phyloP scores from a whole-genome alignment of 2,888 invertebrate genomes.

The Spodoptera littoralis region DNA sequence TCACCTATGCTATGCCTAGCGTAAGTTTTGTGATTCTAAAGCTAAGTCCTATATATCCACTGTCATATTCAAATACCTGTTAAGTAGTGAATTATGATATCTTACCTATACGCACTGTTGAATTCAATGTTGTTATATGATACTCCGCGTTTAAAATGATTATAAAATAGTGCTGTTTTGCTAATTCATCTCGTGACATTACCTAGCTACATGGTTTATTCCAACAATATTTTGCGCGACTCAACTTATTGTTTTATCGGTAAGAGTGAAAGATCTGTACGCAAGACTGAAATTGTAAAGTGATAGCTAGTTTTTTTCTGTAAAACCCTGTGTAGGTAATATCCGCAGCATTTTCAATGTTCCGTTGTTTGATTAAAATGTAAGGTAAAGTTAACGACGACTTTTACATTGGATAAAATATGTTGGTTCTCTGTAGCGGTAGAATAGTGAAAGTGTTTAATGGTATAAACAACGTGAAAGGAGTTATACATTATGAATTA shows the following conservation, averaged over 20 bases:
- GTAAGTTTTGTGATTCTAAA: constrained; percentile 80
- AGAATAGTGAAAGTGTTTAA: constrained; percentile 37
- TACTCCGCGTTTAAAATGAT: constrained; percentile 57
- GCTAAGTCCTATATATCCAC: constrained; percentile 79
- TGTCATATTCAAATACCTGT: constrained; percentile 70
- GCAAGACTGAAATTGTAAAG: constrained; percentile 62
- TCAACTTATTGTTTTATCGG: constrained; percentile 46
- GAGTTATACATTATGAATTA: constrained; percentile 13
- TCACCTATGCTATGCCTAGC: constrained; percentile 74
- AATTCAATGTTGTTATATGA: constrained; percentile 66
- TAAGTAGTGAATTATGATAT: constrained; percentile 63
- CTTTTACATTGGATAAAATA: constrained; percentile 42
- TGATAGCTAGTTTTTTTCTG: constrained; percentile 56
- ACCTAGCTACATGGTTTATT: constrained; percentile 35
- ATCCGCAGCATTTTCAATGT: constrained; percentile 44
- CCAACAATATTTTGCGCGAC: constrained; percentile 47
- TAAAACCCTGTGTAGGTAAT: constrained; percentile 46
- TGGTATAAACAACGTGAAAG: constrained; percentile 26
- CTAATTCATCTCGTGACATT: constrained; percentile 36
- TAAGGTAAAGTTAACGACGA: constrained; percentile 39
- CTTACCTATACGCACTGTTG: constrained; percentile 65
- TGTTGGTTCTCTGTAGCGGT: constrained; percentile 47
- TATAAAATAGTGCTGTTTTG: constrained; percentile 42
- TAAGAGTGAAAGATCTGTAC: constrained; percentile 60
- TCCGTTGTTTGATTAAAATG: constrained; percentile 42